Conservation (phyloP, 2,888 invertebrate genomes). For the Torymus tubicola region DNA sequence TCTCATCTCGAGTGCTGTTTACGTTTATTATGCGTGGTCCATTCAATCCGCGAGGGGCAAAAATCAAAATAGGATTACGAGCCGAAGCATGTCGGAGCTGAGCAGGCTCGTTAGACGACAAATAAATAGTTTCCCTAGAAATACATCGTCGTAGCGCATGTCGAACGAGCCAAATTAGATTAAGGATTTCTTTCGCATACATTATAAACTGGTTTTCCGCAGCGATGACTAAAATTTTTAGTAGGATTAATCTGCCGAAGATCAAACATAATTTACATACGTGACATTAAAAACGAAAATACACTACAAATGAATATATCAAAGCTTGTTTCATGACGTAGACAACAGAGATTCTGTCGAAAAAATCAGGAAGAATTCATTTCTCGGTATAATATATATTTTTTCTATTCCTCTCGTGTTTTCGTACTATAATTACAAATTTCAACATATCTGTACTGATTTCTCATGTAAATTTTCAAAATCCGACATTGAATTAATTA, state of each 20-base stretch:
- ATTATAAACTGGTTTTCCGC: slow-evolving; percentile 17
- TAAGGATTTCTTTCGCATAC: neutral
- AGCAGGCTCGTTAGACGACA: neutral
- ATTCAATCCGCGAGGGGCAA: neutral
- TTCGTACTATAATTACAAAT: no score
- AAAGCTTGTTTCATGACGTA: slow-evolving; percentile 28
- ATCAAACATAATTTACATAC: slow-evolving; percentile 27
- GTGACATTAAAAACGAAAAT: slow-evolving; percentile 15
- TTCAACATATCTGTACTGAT: no score
- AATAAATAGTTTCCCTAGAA: slow-evolving; percentile 8
- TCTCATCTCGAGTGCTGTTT: slow-evolving; percentile 1
- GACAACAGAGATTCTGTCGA: no score
- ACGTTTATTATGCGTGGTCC: neutral
- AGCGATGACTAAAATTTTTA: neutral
- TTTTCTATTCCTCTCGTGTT: neutral
- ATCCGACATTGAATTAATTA: neutral
- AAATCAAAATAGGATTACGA: slow-evolving; percentile 33
- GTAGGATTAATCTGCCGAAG: slow-evolving; percentile 5
- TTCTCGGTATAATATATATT: neutral
- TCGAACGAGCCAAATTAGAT: neutral
- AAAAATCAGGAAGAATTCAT: no score
- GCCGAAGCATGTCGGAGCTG: no score
- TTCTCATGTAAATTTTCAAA: no score
- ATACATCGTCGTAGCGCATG: neutral
- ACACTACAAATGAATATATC: slow-evolving; percentile 1